These are phyloP conservation scores for Hymenochirus boettgeri DNA, from an alignment of 2,113 vertebrate species.

Conservation along the genomic window DNA sequence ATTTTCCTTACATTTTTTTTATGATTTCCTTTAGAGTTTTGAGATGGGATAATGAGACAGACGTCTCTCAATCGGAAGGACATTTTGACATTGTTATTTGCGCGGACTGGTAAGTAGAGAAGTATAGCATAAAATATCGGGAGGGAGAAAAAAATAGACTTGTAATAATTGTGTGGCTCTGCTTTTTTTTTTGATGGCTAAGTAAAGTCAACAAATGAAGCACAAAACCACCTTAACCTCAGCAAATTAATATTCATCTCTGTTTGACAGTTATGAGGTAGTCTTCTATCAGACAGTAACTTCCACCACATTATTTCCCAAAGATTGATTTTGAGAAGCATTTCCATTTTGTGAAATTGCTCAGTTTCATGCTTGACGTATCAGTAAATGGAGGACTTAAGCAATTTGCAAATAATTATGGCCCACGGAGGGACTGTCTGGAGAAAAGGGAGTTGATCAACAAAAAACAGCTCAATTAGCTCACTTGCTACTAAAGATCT, in stretches of 20 bases:
- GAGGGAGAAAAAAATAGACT: slow-evolving; percentile 58
- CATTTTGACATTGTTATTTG: slow-evolving; percentile 98
- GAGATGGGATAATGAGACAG: slow-evolving; percentile 95
- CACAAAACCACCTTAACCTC: slow-evolving; percentile 76
- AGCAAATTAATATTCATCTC: slow-evolving; percentile 86
- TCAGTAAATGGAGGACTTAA: slow-evolving; percentile 99
- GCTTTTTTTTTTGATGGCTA: slow-evolving; percentile 69
- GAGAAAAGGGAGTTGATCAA: slow-evolving; percentile 90
- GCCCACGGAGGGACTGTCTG: slow-evolving; percentile 87
- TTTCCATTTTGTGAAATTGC: slow-evolving; percentile 99
- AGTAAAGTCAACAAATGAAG: slow-evolving; percentile 78
- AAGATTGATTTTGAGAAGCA: slow-evolving; percentile 85
- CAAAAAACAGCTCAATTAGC: slow-evolving; percentile 98
- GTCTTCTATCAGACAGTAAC: slow-evolving; percentile 81
- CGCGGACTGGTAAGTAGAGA: slow-evolving; percentile 96
- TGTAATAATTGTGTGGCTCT: slow-evolving; percentile 66
- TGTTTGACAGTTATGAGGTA: slow-evolving; percentile 80
- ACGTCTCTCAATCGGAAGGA: slow-evolving; percentile 89
- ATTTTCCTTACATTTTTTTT: slow-evolving; percentile 55
- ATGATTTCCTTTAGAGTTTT: slow-evolving; percentile 82
- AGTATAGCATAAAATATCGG: slow-evolving; percentile 74
- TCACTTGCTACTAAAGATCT: slow-evolving; percentile 87
- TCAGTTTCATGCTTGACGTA: slow-evolving; percentile 99
- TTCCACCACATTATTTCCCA: slow-evolving; percentile 89
- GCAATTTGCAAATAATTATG: slow-evolving; percentile 99